Base-by-base conservation (phyloP, 1,140 invertebrate species). In the Catajapyx aquilonaris region DNA sequence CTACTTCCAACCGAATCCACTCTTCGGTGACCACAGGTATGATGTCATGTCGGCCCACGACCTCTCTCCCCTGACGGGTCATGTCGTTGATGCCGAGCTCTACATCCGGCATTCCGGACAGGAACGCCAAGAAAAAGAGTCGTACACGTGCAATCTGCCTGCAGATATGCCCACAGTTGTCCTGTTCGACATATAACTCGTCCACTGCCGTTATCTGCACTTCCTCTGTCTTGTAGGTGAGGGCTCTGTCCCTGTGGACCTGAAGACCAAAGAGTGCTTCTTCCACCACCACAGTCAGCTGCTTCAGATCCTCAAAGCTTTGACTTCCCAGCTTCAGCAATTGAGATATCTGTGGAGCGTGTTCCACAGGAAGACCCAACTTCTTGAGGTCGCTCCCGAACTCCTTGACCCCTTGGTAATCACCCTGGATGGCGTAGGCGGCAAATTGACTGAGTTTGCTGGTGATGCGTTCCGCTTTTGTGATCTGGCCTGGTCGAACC, bases 1-100 rank as follows among this genome's bases (percentile, higher is more conserved):
- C 70, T 17, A 76, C 71, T 61, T 99, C 91, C 4, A 97, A 68
- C 31, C 85, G 71, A 48, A 99, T 98, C 95, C 95, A 99, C 60
- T 98, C 88, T 60, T 99, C 95, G 0, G 95, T 98, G 38, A 88
- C 85, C 20, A 98, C 91, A 5, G 94, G 94, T 49, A 99, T 93
- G 51, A 99, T 99, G 58, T 99, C 95, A 56, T 97, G 88, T 13
- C 95, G 65, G 1, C 95, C 90, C 0, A 99, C 95, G 11, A 99
- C 88, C 68, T 99, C 95, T 61, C 88, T 88, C 5, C 95, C 95
- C 61, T 96, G 87, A 5, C 94, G 64, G 53, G 80, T 70, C 63
- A 93, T 73, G 55, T 99, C 95, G 57, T 99, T 99, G 10, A 99
- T 72, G 9, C 95, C 95, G 40, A 99, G 60, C 58, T 99, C 94